Evolutionary conservation across 2,888 invertebrate genomes (phyloP).

Genomic region (Mamestra brassicae): DNA sequence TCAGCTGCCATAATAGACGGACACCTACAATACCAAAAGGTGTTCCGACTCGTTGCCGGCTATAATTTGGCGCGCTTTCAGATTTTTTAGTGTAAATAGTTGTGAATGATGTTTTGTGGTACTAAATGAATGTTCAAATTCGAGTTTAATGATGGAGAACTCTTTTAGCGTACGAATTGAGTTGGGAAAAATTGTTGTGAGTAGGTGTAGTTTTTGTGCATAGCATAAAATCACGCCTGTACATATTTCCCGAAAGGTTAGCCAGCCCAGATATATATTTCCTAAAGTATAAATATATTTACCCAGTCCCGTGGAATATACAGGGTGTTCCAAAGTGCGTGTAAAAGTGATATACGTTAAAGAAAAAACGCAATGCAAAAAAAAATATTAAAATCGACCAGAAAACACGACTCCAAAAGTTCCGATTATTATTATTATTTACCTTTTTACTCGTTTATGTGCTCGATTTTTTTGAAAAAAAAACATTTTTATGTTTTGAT

Average conservation of each 20-base stretch:
- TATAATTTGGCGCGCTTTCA: slow-evolving; percentile 38
- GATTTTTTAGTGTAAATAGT: slow-evolving; percentile 20
- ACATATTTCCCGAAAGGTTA: not conserved
- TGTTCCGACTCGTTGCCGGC: slow-evolving; percentile 15
- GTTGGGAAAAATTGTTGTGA: slow-evolving; percentile 12
- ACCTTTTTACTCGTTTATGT: no score
- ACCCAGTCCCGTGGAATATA: no score
- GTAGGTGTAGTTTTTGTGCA: not conserved
- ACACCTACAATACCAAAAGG: slow-evolving; percentile 28
- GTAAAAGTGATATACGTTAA: no score
- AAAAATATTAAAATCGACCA: no score
- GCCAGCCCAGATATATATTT: not conserved
- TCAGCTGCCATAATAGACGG: slow-evolving; percentile 5
- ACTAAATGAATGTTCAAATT: slow-evolving; percentile 16
- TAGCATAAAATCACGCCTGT: not conserved
- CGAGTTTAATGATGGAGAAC: not conserved
- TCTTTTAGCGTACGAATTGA: not conserved
- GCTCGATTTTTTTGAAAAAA: no score
- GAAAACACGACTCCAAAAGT: no score
- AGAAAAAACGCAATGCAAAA: no score
- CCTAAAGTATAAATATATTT: not conserved
- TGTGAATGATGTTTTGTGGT: slow-evolving; percentile 20
- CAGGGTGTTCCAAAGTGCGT: no score
- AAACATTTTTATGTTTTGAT: no score
- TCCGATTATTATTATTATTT: no score